phyloP scores from a whole-genome alignment of 2,113 vertebrate species.

The Malurus cyaneus region DNA sequence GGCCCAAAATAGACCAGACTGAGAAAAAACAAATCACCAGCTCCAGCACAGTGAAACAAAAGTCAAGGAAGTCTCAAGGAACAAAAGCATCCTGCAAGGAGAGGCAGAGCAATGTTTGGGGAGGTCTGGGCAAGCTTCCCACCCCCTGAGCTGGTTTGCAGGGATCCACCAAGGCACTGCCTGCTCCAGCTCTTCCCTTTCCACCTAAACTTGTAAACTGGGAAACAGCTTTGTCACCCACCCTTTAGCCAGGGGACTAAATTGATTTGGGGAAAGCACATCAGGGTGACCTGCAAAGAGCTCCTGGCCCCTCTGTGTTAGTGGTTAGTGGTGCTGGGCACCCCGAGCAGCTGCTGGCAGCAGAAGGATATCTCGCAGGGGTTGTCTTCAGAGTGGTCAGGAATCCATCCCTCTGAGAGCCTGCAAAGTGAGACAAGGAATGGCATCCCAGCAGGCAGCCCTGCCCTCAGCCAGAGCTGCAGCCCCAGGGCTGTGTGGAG shows the following conservation, averaged over 20 bases:
- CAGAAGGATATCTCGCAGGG: conserved; percentile 96
- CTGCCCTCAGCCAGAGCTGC: neutral
- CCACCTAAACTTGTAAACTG: neutral
- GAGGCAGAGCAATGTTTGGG: neutral
- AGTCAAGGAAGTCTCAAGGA: conserved; percentile 79
- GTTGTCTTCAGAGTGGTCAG: conserved; percentile 86
- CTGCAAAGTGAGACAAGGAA: conserved; percentile 67
- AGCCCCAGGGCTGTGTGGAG: rapidly evolving
- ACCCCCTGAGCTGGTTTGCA: rapidly evolving
- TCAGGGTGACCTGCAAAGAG: neutral
- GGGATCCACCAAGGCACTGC: neutral
- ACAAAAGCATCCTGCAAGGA: neutral
- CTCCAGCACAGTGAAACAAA: conserved; percentile 83
- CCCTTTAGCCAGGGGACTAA: neutral
- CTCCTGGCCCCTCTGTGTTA: neutral
- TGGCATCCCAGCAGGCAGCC: neutral
- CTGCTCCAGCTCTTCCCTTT: neutral
- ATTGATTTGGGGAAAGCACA: neutral
- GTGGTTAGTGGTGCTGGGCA: rapidly evolving
- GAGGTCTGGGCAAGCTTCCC: neutral
- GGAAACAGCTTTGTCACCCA: neutral
- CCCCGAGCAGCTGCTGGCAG: neutral
- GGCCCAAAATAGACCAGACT: conserved; percentile 96
- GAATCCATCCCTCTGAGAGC: conserved; percentile 83
- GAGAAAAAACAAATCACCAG: conserved; percentile 97